phyloP scores from a whole-genome alignment of 2,797 vertebrate species.

The Podarcis lilfordi region DNA sequence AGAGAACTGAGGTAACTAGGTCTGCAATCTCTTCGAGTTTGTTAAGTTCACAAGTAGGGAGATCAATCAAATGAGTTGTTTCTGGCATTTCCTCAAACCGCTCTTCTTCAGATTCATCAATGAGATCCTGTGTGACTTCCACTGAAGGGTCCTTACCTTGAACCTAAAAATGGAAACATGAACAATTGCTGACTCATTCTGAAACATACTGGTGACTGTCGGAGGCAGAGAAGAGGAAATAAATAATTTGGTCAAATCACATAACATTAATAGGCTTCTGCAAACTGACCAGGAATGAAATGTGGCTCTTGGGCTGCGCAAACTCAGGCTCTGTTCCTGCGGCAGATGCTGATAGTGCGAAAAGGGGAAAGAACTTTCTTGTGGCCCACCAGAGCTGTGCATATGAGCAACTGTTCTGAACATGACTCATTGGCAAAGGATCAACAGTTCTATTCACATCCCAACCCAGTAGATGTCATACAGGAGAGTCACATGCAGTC shows the following conservation, averaged over 20 bases:
- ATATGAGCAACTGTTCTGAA: not conserved
- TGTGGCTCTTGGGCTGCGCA: not conserved
- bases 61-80: constrained; percentile 93
- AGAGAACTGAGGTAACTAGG: constrained; percentile 96
- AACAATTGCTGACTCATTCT: constrained; percentile 51
- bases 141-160: constrained; percentile 98
- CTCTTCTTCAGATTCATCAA: constrained; percentile 98
- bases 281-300: not conserved
- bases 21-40: constrained; percentile 98
- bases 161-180: constrained; percentile 79
- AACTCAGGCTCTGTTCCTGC: not conserved
- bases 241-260: not conserved
- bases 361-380: not conserved
- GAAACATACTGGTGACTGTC: not conserved
- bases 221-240: not conserved
- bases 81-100: constrained; percentile 97
- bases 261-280: not conserved
- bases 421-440: not conserved
- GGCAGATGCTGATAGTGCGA: not conserved
- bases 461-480: not conserved
- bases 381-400: not conserved
- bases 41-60: constrained; percentile 92
- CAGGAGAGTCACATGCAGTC: not conserved
- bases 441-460: not conserved
- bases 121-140: constrained; percentile 98